A percentile compares a stretch with the other conserved stretches of the same genome.
These are phyloP conservation scores for Calliphora vicina DNA, from an alignment of 1,140 invertebrate genomes.

Conservation along the genomic window DNA sequence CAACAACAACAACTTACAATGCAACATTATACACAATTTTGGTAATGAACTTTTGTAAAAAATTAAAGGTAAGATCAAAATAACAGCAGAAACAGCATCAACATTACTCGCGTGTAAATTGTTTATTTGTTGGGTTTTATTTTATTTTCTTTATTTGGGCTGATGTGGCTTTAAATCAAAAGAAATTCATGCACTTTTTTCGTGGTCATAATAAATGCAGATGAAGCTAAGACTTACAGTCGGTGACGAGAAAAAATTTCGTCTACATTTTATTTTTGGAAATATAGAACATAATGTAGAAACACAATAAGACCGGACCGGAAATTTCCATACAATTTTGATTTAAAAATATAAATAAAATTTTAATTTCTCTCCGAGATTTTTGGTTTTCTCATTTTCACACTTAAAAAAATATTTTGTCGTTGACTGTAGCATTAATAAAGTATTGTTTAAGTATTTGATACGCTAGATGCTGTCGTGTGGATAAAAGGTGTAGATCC, in stretches of 20 bases:
- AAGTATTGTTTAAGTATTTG: too few species aligned
- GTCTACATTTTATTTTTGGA: too few species aligned
- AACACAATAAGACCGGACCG: too few species aligned
- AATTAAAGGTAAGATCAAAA: not conserved
- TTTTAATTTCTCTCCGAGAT: too few species aligned
- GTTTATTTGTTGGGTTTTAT: not conserved
- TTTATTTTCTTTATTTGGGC: not conserved
- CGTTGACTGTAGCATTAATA: too few species aligned
- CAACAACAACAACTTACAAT: too few species aligned
- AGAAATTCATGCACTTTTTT: not conserved
- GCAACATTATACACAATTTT: not conserved
- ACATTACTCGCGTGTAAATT: slow-evolving; percentile 2
- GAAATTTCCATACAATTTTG: too few species aligned
- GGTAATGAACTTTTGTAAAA: slow-evolving; percentile 7
- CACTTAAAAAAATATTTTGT: too few species aligned
- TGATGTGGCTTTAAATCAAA: not conserved
- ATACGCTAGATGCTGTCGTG: not conserved
- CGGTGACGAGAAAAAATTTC: not conserved
- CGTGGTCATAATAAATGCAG: not conserved
- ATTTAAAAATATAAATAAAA: too few species aligned
- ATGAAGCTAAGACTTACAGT: not conserved
- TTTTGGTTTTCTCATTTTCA: too few species aligned
- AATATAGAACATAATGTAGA: too few species aligned
- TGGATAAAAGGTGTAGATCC: slow-evolving; percentile 26
- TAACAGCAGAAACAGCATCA: not conserved